Evolutionary conservation across 2,888 invertebrate genomes (phyloP).

Genomic region (Tetragonula carbonaria): DNA sequence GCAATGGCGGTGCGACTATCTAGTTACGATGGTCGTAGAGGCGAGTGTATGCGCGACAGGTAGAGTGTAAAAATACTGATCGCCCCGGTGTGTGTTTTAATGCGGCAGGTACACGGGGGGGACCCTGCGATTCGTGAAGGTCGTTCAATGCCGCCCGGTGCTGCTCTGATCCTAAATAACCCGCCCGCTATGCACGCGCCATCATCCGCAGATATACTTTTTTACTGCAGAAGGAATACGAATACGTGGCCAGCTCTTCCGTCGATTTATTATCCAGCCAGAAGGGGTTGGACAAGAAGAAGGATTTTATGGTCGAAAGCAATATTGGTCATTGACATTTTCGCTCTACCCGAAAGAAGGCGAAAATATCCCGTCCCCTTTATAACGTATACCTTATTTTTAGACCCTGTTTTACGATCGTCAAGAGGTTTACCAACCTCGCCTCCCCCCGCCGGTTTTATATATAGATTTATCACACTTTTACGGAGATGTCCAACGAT

Average conservation of each 20-base stretch:
- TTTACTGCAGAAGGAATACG: constrained; percentile 10
- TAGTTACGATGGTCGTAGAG: constrained; percentile 38
- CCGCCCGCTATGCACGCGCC: constrained; percentile 45
- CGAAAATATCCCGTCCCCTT: constrained; percentile 24
- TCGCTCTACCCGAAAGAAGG: not conserved
- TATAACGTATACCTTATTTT: not conserved
- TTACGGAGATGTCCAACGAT: not conserved
- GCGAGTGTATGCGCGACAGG: not conserved
- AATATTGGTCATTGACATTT: constrained; percentile 31
- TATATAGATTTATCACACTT: not conserved
- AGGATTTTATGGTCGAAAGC: constrained; percentile 47
- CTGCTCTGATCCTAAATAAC: constrained; percentile 70
- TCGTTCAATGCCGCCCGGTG: constrained; percentile 79
- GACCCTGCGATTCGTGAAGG: constrained; percentile 77
- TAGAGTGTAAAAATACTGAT: constrained; percentile 54
- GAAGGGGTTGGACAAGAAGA: constrained; percentile 8
- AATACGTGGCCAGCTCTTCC: not conserved
- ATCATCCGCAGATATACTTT: constrained; percentile 46
- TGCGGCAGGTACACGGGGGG: constrained; percentile 57
- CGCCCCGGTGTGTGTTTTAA: constrained; percentile 37
- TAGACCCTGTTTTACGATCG: constrained; percentile 5
- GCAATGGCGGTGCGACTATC: constrained; percentile 24
- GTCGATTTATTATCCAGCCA: constrained; percentile 43
- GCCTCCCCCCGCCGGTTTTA: constrained; percentile 5
- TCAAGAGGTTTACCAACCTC: not conserved